A percentile compares a stretch with the other conserved stretches of the same genome.
Evolutionary conservation across 2,888 invertebrate species (phyloP).

Genomic region (Timandra comae): DNA sequence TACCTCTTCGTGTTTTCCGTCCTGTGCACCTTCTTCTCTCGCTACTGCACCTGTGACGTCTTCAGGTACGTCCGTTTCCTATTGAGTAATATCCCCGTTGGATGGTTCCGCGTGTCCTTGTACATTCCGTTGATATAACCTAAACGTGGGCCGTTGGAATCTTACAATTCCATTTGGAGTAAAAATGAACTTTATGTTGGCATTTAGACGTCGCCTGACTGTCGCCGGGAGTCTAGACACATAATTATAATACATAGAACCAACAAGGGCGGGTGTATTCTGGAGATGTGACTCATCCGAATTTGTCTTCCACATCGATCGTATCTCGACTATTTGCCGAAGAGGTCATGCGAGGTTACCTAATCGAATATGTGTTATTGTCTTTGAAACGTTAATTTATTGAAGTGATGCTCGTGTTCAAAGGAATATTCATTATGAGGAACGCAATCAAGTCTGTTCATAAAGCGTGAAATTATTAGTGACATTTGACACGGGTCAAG

Average conservation of each 20-base stretch:
- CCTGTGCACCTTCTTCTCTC: conserved; percentile 60
- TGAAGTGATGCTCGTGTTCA: conserved; percentile 5
- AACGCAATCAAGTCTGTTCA: conserved; percentile 5
- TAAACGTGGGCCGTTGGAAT: conserved; percentile 6
- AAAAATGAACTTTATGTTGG: conserved; percentile 45
- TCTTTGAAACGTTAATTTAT: conserved; percentile 28
- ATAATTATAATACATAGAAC: conserved; percentile 65
- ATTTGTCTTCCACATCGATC: conserved; percentile 61
- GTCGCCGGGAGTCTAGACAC: conserved; percentile 71
- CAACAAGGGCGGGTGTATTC: conserved; percentile 55
- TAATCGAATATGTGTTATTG: conserved; percentile 46
- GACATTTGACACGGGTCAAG: conserved; percentile 12
- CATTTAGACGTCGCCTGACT: conserved; percentile 54
- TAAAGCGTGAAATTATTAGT: conserved; percentile 6
- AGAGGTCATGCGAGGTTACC: conserved; percentile 35
- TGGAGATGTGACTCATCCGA: conserved; percentile 63
- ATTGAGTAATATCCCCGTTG: not conserved
- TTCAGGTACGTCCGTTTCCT: conserved; percentile 48
- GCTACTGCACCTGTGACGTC: conserved; percentile 46
- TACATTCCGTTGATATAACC: conserved; percentile 17
- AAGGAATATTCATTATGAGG: not conserved
- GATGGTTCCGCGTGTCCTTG: not conserved
- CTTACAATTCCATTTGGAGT: conserved; percentile 6
- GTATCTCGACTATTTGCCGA: conserved; percentile 48
- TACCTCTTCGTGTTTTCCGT: conserved; percentile 67